phyloP scores from a whole-genome alignment of 2,888 invertebrate species.

The Neocrepidodera transversa region DNA sequence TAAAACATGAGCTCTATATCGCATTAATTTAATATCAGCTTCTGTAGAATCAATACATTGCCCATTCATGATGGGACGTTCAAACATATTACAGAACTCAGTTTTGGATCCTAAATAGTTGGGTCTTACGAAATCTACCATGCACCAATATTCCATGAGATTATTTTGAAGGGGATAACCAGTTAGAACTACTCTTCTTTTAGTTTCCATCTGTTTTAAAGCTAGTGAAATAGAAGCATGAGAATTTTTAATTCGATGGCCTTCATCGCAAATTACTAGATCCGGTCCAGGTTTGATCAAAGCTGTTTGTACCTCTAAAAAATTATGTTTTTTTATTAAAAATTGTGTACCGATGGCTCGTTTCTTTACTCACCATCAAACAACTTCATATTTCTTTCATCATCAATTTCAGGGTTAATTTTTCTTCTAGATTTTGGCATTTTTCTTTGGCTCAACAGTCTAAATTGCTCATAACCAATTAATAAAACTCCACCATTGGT shows the following conservation, averaged over 20 bases:
- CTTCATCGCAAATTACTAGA: conserved; percentile 94
- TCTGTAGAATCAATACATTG: conserved; percentile 97
- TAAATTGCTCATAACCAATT: conserved; percentile 96
- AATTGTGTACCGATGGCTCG: neutral
- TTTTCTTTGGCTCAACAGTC: conserved; percentile 84
- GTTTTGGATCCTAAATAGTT: conserved; percentile 96
- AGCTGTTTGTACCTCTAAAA: conserved; percentile 79
- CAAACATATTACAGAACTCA: conserved; percentile 98
- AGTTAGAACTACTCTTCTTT: conserved; percentile 92
- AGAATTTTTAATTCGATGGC: conserved; percentile 97
- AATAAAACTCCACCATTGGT: conserved; percentile 89
- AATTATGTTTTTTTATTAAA: conserved; percentile 8
- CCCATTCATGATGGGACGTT: conserved; percentile 97
- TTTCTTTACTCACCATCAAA: conserved; percentile 76
- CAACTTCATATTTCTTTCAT: conserved; percentile 73
- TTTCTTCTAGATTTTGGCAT: conserved; percentile 71
- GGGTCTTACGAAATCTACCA: conserved; percentile 98
- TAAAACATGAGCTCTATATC: conserved; percentile 93
- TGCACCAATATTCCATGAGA: conserved; percentile 95
- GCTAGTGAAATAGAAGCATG: conserved; percentile 96
- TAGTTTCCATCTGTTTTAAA: conserved; percentile 92
- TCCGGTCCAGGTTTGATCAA: conserved; percentile 92
- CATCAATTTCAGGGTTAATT: conserved; percentile 64
- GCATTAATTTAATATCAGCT: conserved; percentile 91
- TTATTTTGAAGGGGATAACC: conserved; percentile 99